phyloP scores from a whole-genome alignment of 2,113 vertebrate species.

The Chrysemys picta region DNA sequence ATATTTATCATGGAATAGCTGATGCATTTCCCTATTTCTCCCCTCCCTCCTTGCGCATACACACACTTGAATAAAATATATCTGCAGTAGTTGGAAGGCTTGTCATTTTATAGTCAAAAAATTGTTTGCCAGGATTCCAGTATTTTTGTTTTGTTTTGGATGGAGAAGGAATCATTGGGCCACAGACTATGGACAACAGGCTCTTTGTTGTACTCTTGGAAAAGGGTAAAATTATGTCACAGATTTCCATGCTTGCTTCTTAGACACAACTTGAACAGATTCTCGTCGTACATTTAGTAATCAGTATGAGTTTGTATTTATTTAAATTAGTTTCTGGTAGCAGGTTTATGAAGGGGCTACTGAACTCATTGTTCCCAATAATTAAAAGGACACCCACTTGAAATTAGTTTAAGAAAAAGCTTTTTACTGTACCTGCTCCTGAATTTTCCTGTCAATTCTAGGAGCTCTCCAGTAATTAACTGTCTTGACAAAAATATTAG shows the following conservation, averaged over 20 bases:
- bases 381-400: background rate
- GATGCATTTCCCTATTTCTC: background rate
- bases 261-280: background rate
- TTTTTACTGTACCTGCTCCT: background rate
- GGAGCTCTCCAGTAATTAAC: background rate
- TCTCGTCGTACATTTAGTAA: background rate
- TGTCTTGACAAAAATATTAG: background rate
- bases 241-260: accelerated
- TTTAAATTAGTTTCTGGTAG: background rate
- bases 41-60: background rate
- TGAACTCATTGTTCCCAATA: background rate
- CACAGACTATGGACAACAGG: background rate
- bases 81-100: background rate
- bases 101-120: background rate
- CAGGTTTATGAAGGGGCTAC: background rate
- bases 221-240: background rate
- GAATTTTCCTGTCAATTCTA: background rate
- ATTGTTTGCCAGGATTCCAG: background rate
- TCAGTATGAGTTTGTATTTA: background rate
- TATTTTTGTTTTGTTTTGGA: background rate
- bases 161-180: background rate
- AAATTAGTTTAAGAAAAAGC: background rate
- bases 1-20: background rate
- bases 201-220: background rate
- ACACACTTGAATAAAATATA: background rate